Conservation (phyloP, 2,113 vertebrate genomes). For the Procavia capensis region DNA sequence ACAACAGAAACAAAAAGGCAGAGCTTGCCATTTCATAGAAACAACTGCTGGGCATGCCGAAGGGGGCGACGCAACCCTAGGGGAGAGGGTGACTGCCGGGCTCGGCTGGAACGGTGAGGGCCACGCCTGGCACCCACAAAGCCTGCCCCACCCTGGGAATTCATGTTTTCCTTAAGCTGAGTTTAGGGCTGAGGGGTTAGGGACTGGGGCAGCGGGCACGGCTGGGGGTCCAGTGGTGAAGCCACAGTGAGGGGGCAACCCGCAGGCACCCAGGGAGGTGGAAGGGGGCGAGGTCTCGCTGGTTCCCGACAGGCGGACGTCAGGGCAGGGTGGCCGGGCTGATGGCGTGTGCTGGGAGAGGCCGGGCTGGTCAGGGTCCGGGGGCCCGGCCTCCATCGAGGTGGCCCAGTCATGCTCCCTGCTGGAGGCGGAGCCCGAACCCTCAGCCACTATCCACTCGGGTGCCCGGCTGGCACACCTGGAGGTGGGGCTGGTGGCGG, state of each 20-base stretch:
- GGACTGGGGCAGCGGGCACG: accelerated
- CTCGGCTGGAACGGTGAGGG: accelerated
- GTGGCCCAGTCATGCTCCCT: no score
- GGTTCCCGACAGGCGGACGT: no score
- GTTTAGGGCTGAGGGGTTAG: not conserved
- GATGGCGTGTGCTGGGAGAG: not conserved
- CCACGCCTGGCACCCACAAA: not conserved
- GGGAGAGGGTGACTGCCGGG: no score
- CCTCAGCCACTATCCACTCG: accelerated
- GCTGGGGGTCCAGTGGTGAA: no score
- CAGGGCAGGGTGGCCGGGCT: no score
- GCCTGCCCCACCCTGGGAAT: not conserved
- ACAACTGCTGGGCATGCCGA: accelerated
- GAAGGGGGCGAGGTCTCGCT: not conserved
- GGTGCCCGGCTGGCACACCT: not conserved
- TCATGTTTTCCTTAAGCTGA: not conserved
- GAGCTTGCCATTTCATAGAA: slow-evolving; percentile 59
- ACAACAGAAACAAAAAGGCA: slow-evolving; percentile 88
- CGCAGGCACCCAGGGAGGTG: no score
- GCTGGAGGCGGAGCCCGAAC: accelerated
- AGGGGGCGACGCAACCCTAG: not conserved
- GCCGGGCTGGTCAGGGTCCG: not conserved
- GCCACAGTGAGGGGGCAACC: no score
- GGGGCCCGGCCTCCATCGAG: no score
- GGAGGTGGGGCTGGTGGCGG: not conserved